phyloP scores from a whole-genome alignment of 2,888 invertebrate species.

The Lasioglossum marginatum region DNA sequence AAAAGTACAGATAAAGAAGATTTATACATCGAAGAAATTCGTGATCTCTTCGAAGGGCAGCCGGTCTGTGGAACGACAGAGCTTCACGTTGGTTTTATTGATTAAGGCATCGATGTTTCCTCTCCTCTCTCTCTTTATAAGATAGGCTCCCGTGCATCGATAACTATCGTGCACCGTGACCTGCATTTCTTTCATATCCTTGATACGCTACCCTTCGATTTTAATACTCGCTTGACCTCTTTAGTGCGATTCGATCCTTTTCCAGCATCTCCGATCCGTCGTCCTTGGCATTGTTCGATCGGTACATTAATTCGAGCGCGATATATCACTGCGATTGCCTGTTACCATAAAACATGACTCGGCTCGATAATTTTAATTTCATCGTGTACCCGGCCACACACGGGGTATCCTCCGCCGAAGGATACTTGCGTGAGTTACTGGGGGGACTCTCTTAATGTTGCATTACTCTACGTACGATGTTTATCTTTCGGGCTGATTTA shows the following conservation, averaged over 20 bases:
- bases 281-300: slow-evolving; percentile 61
- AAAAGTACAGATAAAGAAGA: too few relatives aligned
- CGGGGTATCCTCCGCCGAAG: slow-evolving; percentile 19
- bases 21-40: not conserved
- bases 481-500: slow-evolving; percentile 7
- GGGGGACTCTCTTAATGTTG: slow-evolving; percentile 6
- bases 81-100: not conserved
- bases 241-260: slow-evolving; percentile 54
- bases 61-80: not conserved
- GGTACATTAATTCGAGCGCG: slow-evolving; percentile 46
- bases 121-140: not conserved
- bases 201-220: slow-evolving; percentile 57
- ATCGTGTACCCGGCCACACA: slow-evolving; percentile 37
- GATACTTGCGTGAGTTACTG: slow-evolving; percentile 8
- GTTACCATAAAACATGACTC: slow-evolving; percentile 49
- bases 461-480: slow-evolving; percentile 1
- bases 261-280: slow-evolving; percentile 36
- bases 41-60: not conserved
- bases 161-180: slow-evolving; percentile 55
- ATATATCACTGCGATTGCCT: slow-evolving; percentile 42
- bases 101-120: not conserved
- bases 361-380: slow-evolving; percentile 43
- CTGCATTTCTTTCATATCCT: slow-evolving; percentile 63
- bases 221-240: slow-evolving; percentile 49
- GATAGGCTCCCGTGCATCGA: slow-evolving; percentile 17